These are phyloP conservation scores for Falco naumanni DNA, from an alignment of 2,797 vertebrate genomes.

Conservation along the genomic window DNA sequence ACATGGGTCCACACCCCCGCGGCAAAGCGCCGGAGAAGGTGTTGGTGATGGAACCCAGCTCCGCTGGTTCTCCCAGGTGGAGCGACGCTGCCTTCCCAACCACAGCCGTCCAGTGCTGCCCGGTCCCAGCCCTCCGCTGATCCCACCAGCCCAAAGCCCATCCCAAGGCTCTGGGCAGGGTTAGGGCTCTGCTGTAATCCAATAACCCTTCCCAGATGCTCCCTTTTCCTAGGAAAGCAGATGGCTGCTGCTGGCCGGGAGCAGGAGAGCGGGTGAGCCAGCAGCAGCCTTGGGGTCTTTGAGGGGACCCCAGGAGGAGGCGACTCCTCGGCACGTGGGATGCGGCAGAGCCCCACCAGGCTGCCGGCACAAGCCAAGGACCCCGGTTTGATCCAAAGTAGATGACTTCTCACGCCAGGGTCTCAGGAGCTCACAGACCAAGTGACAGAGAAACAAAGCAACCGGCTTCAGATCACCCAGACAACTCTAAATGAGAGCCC, in stretches of 20 bases:
- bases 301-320: neutral
- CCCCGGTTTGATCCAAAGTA: neutral
- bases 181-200: neutral
- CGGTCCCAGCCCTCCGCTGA: fast-evolving
- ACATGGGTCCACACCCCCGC: neutral
- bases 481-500: neutral
- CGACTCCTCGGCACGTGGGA: fast-evolving
- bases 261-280: neutral
- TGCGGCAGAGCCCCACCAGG: neutral
- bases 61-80: neutral
- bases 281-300: neutral
- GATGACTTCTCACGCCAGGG: neutral
- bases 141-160: neutral
- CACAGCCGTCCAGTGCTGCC: neutral
- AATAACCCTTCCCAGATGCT: neutral
- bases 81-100: neutral
- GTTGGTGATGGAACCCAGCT: slow-evolving; percentile 19
- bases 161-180: neutral
- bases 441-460: neutral
- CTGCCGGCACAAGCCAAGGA: neutral
- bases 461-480: fast-evolving
- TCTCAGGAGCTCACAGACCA: neutral
- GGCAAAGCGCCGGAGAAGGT: neutral
- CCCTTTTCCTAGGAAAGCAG: neutral
- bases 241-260: fast-evolving